Evolutionary conservation across 2,888 invertebrate genomes (phyloP).

Genomic region (Amphipoea oculea): DNA sequence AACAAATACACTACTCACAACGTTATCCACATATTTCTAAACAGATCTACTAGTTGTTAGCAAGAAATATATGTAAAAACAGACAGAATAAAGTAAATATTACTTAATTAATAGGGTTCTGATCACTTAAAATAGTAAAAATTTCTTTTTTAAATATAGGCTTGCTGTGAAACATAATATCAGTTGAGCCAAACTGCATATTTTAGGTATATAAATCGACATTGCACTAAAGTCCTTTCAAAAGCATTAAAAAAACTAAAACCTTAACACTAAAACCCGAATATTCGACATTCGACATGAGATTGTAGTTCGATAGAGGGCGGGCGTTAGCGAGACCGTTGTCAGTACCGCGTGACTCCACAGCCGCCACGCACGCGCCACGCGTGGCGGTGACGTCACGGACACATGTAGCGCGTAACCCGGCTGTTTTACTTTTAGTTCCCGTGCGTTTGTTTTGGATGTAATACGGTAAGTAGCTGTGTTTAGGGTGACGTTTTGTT

Average conservation of each 20-base stretch:
- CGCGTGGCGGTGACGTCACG: conserved; percentile 58
- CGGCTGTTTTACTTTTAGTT: conserved; percentile 51
- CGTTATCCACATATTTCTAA: no score
- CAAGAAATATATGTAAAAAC: no score
- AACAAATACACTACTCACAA: no score
- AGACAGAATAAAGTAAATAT: no score
- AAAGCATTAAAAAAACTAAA: neutral
- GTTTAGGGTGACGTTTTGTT: conserved; percentile 8
- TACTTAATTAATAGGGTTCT: no score
- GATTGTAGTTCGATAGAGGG: conserved; percentile 57
- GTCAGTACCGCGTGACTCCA: conserved; percentile 71
- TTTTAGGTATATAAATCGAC: neutral
- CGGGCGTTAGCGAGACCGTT: conserved; percentile 31
- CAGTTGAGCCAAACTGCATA: no score
- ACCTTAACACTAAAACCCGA: conserved; percentile 22
- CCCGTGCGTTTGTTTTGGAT: conserved; percentile 53
- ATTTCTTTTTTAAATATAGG: no score
- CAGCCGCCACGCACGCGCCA: conserved; percentile 70
- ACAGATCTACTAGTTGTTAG: no score
- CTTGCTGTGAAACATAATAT: no score
- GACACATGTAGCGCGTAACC: conserved; percentile 60
- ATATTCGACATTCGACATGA: conserved; percentile 26
- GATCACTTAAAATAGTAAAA: no score
- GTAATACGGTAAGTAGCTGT: conserved; percentile 44
- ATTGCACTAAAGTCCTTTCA: neutral